These are phyloP conservation scores for Pasiphila rectangulata DNA, from an alignment of 2,888 invertebrate genomes.

Conservation along the genomic window DNA sequence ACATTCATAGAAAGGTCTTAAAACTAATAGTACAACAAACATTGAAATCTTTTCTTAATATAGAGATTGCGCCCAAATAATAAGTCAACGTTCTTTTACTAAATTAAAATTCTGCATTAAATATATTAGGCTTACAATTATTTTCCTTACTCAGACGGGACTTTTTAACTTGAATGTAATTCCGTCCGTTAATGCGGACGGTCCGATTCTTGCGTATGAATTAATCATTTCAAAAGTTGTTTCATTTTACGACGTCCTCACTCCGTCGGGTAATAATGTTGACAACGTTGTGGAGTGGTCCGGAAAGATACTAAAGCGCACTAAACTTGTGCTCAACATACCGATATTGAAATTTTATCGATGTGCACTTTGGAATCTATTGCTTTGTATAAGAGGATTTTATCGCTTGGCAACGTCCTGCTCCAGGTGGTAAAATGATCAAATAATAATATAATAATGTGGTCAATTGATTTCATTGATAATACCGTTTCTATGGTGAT, in stretches of 20 bases:
- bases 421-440: too few species aligned
- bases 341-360: slow-evolving; percentile 29
- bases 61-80: too few species aligned
- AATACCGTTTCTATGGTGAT: too few species aligned
- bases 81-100: too few species aligned
- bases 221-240: slow-evolving; percentile 39
- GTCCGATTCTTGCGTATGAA: slow-evolving; percentile 29
- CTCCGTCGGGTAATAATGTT: slow-evolving; percentile 38
- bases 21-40: too few species aligned
- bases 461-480: background rate
- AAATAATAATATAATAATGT: background rate
- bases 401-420: background rate
- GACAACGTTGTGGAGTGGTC: slow-evolving; percentile 41
- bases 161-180: too few species aligned
- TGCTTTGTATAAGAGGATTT: slow-evolving; percentile 5
- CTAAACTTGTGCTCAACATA: slow-evolving; percentile 29
- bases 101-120: too few species aligned
- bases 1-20: too few species aligned
- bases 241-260: slow-evolving; percentile 40
- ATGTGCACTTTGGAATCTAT: slow-evolving; percentile 7
- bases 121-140: too few species aligned
- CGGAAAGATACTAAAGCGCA: slow-evolving; percentile 31
- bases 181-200: too few species aligned
- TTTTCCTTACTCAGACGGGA: too few species aligned
- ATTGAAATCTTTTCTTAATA: too few species aligned